These are phyloP conservation scores for Ganaspis sp. DNA, from an alignment of 1,140 invertebrate species.

Conservation along the genomic window DNA sequence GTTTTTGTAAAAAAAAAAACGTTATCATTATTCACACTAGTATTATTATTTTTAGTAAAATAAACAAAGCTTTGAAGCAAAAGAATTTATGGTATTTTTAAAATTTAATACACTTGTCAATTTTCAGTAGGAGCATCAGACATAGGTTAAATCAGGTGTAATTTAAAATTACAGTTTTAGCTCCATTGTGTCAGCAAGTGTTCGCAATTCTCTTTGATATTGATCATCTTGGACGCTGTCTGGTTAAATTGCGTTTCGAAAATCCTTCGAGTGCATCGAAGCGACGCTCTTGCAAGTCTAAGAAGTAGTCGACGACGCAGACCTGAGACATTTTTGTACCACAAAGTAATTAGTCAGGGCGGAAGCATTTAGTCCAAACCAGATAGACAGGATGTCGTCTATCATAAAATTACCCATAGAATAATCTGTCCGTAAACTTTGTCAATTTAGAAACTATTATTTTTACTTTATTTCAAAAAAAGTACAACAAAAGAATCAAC, in stretches of 20 bases:
- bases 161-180: conserved; percentile 21
- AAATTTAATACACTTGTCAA: too few species aligned
- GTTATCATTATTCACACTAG: too few species aligned
- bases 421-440: background rate
- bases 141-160: conserved; percentile 7
- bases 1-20: too few species aligned
- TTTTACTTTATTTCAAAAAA: background rate
- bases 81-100: too few species aligned
- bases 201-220: conserved; percentile 40
- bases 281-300: conserved; percentile 50
- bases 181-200: conserved; percentile 16
- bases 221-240: conserved; percentile 50
- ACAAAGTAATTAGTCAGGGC: conserved; percentile 67
- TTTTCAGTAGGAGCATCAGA: too few species aligned
- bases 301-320: conserved; percentile 43
- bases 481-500: too few species aligned
- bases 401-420: conserved; percentile 15
- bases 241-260: conserved; percentile 65
- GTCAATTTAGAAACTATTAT: background rate
- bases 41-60: too few species aligned
- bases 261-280: conserved; percentile 68
- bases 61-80: too few species aligned
- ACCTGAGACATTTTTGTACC: conserved; percentile 36
- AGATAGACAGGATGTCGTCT: conserved; percentile 6
- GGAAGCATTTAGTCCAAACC: conserved; percentile 59